A percentile compares a stretch with the other conserved stretches of the same genome.
Conservation (phyloP, 2,797 vertebrate species). For the Tinamus major region DNA sequence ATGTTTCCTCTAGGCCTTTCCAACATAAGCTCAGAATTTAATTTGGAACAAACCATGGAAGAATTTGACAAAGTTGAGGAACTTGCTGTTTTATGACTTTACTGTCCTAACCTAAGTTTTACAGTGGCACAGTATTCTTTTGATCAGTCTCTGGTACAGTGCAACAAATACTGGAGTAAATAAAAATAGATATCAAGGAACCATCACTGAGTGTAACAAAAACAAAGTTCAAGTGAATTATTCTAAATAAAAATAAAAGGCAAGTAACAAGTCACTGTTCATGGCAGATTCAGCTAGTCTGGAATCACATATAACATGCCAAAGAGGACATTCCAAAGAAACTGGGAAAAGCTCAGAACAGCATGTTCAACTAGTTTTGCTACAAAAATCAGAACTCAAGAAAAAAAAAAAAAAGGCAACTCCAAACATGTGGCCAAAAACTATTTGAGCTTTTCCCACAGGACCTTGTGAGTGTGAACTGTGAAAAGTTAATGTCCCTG, state of each 20-base stretch:
- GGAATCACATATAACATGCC: neutral
- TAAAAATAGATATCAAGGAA: neutral
- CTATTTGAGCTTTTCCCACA: neutral
- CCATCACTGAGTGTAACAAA: neutral
- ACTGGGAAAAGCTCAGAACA: neutral
- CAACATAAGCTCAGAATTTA: no score
- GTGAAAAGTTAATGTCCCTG: neutral
- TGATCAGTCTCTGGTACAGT: neutral
- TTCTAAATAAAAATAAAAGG: neutral
- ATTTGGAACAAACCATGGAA: no score
- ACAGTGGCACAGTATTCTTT: accelerated
- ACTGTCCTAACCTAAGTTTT: no score
- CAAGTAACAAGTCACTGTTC: neutral
- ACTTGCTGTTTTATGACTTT: no score
- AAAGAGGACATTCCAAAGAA: conserved; percentile 3
- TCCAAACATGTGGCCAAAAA: neutral
- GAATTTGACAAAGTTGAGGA: no score
- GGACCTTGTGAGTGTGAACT: neutral
- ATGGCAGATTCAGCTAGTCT: neutral
- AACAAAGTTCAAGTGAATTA: neutral
- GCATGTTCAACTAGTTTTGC: neutral
- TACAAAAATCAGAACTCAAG: neutral
- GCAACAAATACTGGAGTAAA: neutral
- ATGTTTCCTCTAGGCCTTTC: no score
- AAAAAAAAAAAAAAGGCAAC: neutral